These are phyloP conservation scores for Corella eumyota DNA, from an alignment of 23 tunicate species.

Conservation along the genomic window DNA sequence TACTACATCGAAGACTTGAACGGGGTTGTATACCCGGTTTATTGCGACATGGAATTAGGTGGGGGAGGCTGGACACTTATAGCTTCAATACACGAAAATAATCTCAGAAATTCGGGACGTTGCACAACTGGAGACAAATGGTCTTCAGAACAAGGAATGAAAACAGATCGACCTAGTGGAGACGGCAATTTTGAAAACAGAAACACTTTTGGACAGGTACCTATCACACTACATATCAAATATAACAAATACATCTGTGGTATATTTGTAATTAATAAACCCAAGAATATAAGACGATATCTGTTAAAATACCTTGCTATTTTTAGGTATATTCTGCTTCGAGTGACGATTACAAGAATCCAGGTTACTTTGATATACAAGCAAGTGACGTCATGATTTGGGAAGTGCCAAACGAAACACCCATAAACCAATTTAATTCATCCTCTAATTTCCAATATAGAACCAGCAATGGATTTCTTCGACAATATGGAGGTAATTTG, in stretches of 20 bases:
- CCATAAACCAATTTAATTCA: neutral
- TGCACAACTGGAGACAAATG: constrained; percentile 20
- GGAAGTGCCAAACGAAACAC: constrained; percentile 28
- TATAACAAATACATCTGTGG: too few relatives aligned
- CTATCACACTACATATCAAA: too few relatives aligned
- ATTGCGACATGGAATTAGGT: constrained; percentile 2
- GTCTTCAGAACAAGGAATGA: constrained; percentile 26
- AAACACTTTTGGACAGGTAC: constrained; percentile 11
- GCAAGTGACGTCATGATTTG: constrained; percentile 50
- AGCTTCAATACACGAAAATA: constrained; percentile 5
- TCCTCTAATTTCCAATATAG: constrained; percentile 3
- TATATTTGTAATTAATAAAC: too few relatives aligned
- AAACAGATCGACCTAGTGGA: neutral
- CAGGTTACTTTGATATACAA: constrained; percentile 41
- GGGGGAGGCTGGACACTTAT: constrained; percentile 8
- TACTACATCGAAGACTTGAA: constrained; percentile 15
- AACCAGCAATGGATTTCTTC: constrained; percentile 3
- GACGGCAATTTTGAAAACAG: constrained; percentile 14
- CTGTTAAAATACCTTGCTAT: too few relatives aligned
- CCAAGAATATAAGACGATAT: too few relatives aligned
- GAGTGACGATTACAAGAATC: constrained; percentile 46
- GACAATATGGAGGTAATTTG: constrained; percentile 3
- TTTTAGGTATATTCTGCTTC: constrained; percentile 35
- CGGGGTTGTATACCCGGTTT: constrained; percentile 1
- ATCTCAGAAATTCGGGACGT: neutral